Base-by-base conservation (phyloP, 2,888 invertebrate species). In the Dyspetes luteomarginatus region DNA sequence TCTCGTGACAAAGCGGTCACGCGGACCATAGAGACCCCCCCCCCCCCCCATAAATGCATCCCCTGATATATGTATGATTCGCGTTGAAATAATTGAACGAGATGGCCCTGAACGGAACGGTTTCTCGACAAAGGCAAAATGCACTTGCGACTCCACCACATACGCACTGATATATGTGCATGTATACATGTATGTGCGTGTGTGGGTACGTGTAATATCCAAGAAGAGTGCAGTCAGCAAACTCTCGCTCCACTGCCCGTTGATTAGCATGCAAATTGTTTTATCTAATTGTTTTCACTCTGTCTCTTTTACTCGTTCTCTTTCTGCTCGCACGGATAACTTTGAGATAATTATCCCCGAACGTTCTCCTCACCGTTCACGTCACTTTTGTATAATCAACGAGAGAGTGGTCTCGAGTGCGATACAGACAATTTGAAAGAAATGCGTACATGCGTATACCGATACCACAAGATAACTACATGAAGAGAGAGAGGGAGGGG, bases 181-280 rank as follows among this genome's bases (percentile, higher is more conserved):
- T 58, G 45, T 41, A 17, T 60, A 55, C 30, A 26, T 22, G 43
- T 30, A 67, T 67, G 28, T 50, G 48, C 28, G 41, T 50, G 62
- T 64, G 22, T 30, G 36, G 4, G 12, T 65, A 24, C n/a, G 64
- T 41, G 50, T 75, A n/a, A 76, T 74, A 30, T 36, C 15, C 24
- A 26, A 52, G 26, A 17, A 77, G 30, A 17, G n/a, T 12, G 28
- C 56, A 43, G 69, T 24, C 26, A 17, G 48, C 36, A 30, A 43
- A 45, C 71, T 48, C 62, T 68, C 50, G 50, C 65, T 58, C 48
- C 64, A 50, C 76, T 71, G 67, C 41, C 67, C 83, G 68, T 75
- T 62, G 82, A 83, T 86, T 85, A 86, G 81, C 86, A 85, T 84
- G 83, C 75, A 76, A 82, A 77, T 84, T 82, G 64, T 85, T 82